A percentile compares a stretch with the other conserved stretches of the same genome.
These are phyloP conservation scores for Lithophane semibrunnea DNA, from an alignment of 2,888 invertebrate species.

Conservation along the genomic window DNA sequence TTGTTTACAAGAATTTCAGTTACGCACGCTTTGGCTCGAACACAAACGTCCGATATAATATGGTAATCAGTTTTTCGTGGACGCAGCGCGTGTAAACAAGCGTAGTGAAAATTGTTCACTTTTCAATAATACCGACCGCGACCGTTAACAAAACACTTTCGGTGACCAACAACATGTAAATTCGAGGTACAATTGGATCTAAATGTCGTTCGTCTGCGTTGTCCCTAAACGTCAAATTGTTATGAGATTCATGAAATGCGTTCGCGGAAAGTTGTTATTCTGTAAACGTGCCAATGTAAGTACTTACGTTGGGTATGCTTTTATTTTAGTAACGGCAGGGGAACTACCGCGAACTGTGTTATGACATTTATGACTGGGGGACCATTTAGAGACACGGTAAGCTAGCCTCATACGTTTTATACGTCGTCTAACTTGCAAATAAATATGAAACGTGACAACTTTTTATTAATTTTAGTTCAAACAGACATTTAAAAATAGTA, in stretches of 20 bases:
- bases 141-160: neutral
- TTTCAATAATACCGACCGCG: neutral
- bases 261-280: conserved; percentile 48
- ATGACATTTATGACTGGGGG: conserved; percentile 22
- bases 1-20: conserved; percentile 63
- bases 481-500: neutral
- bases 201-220: conserved; percentile 13
- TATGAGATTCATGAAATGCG: conserved; percentile 66
- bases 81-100: neutral
- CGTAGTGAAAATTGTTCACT: neutral
- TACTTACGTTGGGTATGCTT: conserved; percentile 23
- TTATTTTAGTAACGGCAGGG: conserved; percentile 42
- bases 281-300: conserved; percentile 41
- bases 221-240: conserved; percentile 55
- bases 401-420: neutral
- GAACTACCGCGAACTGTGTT: conserved; percentile 33
- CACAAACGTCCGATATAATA: neutral
- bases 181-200: neutral
- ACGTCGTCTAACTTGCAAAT: neutral
- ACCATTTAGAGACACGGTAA: conserved; percentile 14
- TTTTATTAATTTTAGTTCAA: neutral
- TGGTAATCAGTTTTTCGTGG: neutral
- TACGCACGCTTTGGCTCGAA: conserved; percentile 45
- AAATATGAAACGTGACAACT: neutral
- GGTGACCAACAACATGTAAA: conserved; percentile 8